Conservation (phyloP, 2,113 vertebrate species). For the Eulemur rufifrons region DNA sequence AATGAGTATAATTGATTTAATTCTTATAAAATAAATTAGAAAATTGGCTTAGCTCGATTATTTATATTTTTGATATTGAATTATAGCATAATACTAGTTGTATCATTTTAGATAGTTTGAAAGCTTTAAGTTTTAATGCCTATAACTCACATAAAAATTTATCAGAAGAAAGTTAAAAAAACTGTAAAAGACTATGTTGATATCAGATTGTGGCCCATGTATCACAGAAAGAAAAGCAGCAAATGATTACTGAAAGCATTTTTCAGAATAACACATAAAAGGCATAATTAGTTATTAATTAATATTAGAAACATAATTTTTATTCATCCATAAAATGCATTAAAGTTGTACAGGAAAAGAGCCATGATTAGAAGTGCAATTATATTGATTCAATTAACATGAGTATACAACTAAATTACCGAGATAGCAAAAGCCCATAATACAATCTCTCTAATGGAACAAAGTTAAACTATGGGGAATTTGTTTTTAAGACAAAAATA, state of each 20-base stretch:
- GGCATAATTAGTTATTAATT: not conserved
- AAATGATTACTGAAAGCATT: not conserved
- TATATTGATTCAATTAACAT: not conserved
- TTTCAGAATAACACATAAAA: not conserved
- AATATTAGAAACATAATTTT: conserved; percentile 35
- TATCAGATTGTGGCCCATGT: not conserved
- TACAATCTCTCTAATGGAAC: not conserved
- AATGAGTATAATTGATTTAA: not conserved
- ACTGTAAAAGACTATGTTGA: not conserved
- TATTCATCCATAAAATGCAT: not conserved
- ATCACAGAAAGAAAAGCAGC: not conserved
- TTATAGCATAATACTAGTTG: not conserved
- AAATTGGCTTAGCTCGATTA: not conserved
- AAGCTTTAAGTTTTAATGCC: not conserved
- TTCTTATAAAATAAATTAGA: not conserved
- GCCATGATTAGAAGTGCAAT: not conserved
- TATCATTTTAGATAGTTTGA: not conserved
- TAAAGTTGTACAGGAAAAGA: not conserved
- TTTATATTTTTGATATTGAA: not conserved
- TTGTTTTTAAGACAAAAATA: not conserved
- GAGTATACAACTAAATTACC: not conserved
- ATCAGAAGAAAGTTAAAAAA: not conserved
- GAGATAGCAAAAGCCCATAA: not conserved
- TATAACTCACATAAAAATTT: not conserved
- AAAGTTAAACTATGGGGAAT: not conserved